Evolutionary conservation across 2,113 vertebrate species (phyloP).

Genomic region (Daphoenositta chrysoptera): DNA sequence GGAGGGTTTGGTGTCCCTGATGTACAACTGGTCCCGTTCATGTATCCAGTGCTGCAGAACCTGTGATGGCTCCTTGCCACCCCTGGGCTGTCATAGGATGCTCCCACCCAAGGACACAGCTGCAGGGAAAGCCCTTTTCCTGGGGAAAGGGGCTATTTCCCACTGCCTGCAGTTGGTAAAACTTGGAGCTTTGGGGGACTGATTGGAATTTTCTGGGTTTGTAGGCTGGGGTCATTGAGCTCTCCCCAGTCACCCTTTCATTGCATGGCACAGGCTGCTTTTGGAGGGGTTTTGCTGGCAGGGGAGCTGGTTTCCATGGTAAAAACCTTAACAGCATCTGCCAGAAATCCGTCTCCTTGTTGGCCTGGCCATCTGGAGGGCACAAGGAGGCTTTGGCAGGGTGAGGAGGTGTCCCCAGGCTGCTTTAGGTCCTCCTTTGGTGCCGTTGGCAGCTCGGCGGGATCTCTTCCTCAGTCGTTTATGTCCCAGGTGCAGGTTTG

Average conservation of each 20-base stretch:
- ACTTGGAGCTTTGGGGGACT: accelerated
- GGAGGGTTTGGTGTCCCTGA: not conserved
- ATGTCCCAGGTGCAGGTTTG: not conserved
- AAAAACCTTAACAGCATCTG: slow-evolving; percentile 23
- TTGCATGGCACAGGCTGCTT: not conserved
- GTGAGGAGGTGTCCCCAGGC: accelerated
- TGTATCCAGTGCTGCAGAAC: not conserved
- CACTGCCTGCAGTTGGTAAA: accelerated
- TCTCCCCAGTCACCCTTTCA: not conserved
- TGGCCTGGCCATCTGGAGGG: not conserved
- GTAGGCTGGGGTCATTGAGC: not conserved
- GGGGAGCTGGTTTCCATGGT: not conserved
- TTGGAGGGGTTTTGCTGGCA: not conserved
- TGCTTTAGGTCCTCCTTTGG: not conserved
- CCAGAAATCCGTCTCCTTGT: not conserved
- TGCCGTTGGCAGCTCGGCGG: accelerated
- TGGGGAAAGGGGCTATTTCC: not conserved
- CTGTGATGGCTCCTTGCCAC: accelerated
- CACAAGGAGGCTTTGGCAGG: not conserved
- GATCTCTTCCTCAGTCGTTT: accelerated
- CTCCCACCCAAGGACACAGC: not conserved
- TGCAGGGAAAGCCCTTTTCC: not conserved
- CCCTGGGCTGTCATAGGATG: not conserved
- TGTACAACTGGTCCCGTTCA: accelerated
- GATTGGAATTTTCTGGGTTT: not conserved